Evolutionary conservation across 2,113 vertebrate species (phyloP).

Genomic region (Phalacrocorax aristotelis): DNA sequence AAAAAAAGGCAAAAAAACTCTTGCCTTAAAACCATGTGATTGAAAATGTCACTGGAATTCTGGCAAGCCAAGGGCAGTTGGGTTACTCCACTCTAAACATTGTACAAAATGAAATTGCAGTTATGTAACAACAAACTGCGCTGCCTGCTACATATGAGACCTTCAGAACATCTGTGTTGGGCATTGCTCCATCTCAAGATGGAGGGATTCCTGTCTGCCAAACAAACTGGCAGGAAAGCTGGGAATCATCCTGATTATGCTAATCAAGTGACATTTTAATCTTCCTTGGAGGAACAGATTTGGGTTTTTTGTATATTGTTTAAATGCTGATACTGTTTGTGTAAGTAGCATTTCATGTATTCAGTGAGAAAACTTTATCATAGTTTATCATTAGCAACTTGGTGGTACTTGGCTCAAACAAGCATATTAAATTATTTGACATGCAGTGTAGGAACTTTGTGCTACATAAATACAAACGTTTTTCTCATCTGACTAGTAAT

Average conservation of each 20-base stretch:
- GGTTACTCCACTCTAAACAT: constrained; percentile 45
- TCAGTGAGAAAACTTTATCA: not conserved
- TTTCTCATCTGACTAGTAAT: not conserved
- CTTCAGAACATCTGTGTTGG: constrained; percentile 58
- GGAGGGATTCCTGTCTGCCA: constrained; percentile 41
- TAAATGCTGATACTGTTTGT: not conserved
- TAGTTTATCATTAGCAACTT: not conserved
- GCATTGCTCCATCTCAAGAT: constrained; percentile 20
- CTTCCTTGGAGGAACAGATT: not conserved
- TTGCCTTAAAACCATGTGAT: not conserved
- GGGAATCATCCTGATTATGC: not conserved
- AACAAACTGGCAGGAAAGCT: constrained; percentile 23
- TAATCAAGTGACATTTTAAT: not conserved
- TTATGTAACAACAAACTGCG: constrained; percentile 32
- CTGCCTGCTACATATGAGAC: not conserved
- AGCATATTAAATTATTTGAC: not conserved
- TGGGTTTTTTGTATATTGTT: not conserved
- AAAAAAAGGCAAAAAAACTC: not conserved
- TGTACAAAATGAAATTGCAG: constrained; percentile 7
- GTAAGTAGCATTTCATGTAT: not conserved
- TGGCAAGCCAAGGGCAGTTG: constrained; percentile 11
- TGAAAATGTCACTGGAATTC: constrained; percentile 31
- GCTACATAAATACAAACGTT: not conserved
- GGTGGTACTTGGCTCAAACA: not conserved
- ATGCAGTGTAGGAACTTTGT: not conserved